Evolutionary conservation across 2,888 invertebrate species (phyloP), one percentile per base, ranked within the genome.

Genomic region (Bombylius major): DNA sequence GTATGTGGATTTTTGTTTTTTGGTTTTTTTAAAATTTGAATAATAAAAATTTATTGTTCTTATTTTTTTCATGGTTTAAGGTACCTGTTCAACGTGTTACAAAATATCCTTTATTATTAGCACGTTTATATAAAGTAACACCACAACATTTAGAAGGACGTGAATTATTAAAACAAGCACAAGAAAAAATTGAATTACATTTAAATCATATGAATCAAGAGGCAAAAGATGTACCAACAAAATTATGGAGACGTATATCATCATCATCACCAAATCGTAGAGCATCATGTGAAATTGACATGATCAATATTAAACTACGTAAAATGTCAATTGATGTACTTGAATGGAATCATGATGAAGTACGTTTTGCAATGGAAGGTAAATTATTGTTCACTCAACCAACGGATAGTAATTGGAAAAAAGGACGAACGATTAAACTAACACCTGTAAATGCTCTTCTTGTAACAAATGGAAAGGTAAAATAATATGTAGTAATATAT

Each of bases 1-100:
- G 94, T 91, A 72, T 73, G 45, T 5, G 12, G 2, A 14, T 5
- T 45, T 45, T 44, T 23, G 3, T 23, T 23, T 23, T 23, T 23
- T 5, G 39, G 5, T 39, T 2, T 39, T 39, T 39, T 39, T 39
- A 11, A 39, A 23, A 23, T 23, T 23, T 23, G 23, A 23, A 23
- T 23, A 23, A 23, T 23, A 23, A 23, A 23, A 45, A 45, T 31
- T 32, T 32, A 7, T 47, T 9, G 31, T 47, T 31, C 47, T 32
- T 47, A 1, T 12, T 47, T 32, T 49, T 48, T 44, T 49, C 46
- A 31, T 42, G 4, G 5, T 14, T 14, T 57, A 66, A 88, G 87
- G 87, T 92, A 65, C 96, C 96, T 62, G 95, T 97, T 61, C 96
- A 96, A 78, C 82, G 96, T 73, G 94, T 96, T 65, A 96, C 96